Base-by-base conservation (phyloP, 2,888 invertebrate species). In the Synanthedon formicaeformis region DNA sequence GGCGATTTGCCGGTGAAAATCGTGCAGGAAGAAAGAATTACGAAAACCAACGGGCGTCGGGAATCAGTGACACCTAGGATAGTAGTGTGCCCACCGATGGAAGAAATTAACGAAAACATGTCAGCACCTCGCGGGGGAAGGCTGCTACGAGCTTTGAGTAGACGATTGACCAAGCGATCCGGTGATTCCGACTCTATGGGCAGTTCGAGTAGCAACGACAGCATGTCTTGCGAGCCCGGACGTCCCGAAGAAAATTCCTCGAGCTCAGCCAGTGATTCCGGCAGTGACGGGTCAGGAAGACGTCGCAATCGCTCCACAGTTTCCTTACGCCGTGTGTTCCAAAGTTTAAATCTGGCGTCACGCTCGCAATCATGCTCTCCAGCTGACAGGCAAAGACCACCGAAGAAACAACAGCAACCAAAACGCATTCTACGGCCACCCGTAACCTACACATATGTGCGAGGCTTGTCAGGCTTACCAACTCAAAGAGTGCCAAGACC, bases 381-480 rank as follows among this genome's bases (percentile, higher is more conserved):
- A 40, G 78, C 76, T 11, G 83, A 86, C 56, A 75, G 82, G 6
- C 69, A 79, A 45, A 73, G 86, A 10, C 78, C 73, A 55, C 78
- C 82, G 12, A 89, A 90, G 67, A 91, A 91, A 62, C 91, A 90
- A 66, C 78, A 84, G 41, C 89, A 91, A 54, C 93, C 93, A 1
- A 93, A 94, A 70, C 90, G 92, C 62, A 95, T 95, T 57, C 86
- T 95, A 8, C 89, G 95, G 45, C 90, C 93, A 52, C 95, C 95
- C 1, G 92, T 94, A 11, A 90, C 92, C 0, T 94, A 95, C 75
- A 93, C 93, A 8, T 95, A 95, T 75, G 92, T 94, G 2, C 92
- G 92, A 59, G 95, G 95, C 50, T 88, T 94, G 58, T 94, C 94
- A 8, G 95, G 95, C 10, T 80, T 95, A 53, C 94, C 95, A 6